Evolutionary conservation across 2,113 vertebrate species (phyloP), one percentile per base, ranked within the genome.

Genomic region (Myocastor coypus): DNA sequence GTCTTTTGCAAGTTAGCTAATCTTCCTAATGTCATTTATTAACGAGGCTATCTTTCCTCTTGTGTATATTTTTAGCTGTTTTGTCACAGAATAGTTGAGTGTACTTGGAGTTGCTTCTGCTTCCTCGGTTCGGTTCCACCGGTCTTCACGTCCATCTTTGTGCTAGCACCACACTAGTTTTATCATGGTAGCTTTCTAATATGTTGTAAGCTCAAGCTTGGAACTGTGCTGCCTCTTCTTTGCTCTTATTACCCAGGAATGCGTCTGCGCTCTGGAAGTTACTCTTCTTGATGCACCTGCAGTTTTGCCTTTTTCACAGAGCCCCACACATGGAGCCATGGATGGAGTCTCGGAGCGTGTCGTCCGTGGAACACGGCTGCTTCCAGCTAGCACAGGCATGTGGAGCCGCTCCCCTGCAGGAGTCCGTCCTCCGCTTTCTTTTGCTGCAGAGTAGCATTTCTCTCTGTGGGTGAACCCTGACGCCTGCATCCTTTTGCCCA

Each of bases 221-320:
- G 34, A 17, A 34, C 9, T n/a, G 34, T 37, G 34, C 7, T 69
- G 68, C 34, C 34, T 69, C n/a, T 37, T 17, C 17, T 37, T n/a
- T n/a, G n/a, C n/a, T 37, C 19, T 71, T 37, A 20, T 71, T 73
- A 73, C 71, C 71, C 71, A 73, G 37, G 22, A 42, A 46, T 46
- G 40, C 73, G 46, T 75, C 40, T 7, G 11, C 5, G 0, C 6
- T 50, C 13, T 82, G 22, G 46, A 87, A 83, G 10, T 20, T 30
- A 63, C 14, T 94, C 22, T 94, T 3, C 14, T 86, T 83, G 63
- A 17, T 34, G 34, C 52, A 37, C 8, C 40, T 10, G 20, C 16
- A 68, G 40, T 42, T 84, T 86, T 55, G 6, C 52, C 22, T 86
- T 75, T 92, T 73, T n/a, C 24, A 92, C 9, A 87, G 24, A n/a